phyloP scores from a whole-genome alignment of 2,113 vertebrate genomes.

The Actenoides lindsayi region DNA sequence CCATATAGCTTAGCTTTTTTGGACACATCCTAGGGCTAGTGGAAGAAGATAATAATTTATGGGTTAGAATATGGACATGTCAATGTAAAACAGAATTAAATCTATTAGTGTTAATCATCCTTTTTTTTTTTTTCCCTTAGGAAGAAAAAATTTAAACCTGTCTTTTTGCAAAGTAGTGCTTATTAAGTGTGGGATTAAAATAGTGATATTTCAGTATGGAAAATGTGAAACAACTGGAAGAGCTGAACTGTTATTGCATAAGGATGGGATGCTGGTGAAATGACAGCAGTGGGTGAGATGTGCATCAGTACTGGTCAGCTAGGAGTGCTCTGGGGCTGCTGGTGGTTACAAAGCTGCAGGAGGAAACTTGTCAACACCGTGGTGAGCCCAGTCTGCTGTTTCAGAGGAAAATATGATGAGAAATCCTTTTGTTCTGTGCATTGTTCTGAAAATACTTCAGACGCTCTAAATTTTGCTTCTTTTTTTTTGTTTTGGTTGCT shows the following conservation, averaged over 20 bases:
- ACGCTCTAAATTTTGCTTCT: background rate
- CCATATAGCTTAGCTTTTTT: background rate
- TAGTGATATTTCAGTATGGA: background rate
- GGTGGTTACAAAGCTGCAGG: background rate
- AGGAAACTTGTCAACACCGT: background rate
- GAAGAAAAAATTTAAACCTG: background rate
- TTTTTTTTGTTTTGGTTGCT: background rate
- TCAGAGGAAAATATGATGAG: background rate
- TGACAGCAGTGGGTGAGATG: background rate
- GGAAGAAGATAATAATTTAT: background rate
- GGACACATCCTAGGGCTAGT: background rate
- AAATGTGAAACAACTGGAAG: background rate
- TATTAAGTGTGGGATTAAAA: background rate
- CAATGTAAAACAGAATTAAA: background rate
- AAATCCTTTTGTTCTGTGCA: background rate
- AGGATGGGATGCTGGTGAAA: background rate
- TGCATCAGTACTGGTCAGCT: background rate
- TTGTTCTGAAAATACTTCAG: background rate
- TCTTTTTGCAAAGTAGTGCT: background rate
- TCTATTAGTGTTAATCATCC: background rate
- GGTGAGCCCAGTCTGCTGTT: background rate
- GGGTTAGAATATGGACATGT: background rate
- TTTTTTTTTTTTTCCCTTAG: background rate
- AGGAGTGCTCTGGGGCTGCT: background rate
- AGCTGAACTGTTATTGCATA: background rate